Percentiles rank a stretch among this genome's conserved stretches.
These are phyloP conservation scores for Indicator maculatus DNA, from an alignment of 2,113 vertebrate genomes.

Conservation along the genomic window DNA sequence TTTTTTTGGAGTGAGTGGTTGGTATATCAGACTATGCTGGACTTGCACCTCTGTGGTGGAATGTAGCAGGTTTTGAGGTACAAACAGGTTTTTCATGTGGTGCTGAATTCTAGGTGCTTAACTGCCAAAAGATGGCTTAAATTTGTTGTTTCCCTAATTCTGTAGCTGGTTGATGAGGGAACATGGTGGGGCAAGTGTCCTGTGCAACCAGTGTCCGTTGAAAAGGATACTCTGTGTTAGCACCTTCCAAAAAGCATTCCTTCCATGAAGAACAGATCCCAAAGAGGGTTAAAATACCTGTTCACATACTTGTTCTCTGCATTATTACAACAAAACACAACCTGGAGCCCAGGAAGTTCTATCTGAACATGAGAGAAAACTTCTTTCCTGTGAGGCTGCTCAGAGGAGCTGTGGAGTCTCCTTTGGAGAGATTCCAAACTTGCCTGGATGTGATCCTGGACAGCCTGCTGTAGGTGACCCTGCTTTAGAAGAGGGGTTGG, in stretches of 20 bases:
- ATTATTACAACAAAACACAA: not conserved
- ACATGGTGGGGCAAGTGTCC: not conserved
- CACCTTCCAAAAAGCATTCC: not conserved
- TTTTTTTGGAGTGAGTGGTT: not conserved
- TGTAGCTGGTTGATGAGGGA: accelerated
- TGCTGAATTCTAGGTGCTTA: not conserved
- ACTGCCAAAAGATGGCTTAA: not conserved
- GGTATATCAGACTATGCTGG: no score
- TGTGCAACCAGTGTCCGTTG: accelerated
- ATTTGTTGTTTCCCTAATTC: accelerated
- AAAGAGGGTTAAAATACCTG: not conserved
- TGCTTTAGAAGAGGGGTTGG: no score
- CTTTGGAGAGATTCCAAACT: no score
- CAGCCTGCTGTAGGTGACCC: no score
- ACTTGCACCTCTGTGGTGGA: accelerated
- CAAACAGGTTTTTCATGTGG: not conserved
- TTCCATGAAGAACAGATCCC: accelerated
- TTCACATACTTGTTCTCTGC: accelerated
- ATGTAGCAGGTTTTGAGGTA: not conserved
- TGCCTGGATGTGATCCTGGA: no score
- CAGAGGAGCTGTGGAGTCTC: no score
- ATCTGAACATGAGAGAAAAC: no score
- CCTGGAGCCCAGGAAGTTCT: no score
- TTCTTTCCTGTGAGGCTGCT: no score
- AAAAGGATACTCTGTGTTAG: accelerated